Conservation (phyloP, 2,797 vertebrate species). For the Amblyopsis hoosieri region DNA sequence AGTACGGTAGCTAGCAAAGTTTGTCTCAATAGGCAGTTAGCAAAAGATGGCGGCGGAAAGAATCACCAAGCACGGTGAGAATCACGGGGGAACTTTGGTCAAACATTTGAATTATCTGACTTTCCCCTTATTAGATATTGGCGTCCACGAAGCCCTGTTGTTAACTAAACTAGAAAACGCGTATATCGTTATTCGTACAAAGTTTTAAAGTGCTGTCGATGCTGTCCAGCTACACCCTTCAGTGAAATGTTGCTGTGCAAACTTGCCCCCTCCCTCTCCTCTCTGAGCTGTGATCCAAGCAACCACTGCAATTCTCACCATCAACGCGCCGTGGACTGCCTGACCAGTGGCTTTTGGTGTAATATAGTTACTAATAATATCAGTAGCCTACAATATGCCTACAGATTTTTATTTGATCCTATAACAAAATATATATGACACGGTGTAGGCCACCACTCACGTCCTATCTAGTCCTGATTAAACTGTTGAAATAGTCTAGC, state of each 20-base stretch:
- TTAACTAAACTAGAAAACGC: constrained; percentile 4
- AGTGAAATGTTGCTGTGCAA: constrained; percentile 17
- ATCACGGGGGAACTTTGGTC: constrained; percentile 42
- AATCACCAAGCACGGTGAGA: constrained; percentile 65
- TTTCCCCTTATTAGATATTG: not conserved
- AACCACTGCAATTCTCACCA: constrained; percentile 19
- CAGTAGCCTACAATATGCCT: too few species aligned
- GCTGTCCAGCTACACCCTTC: constrained; percentile 38
- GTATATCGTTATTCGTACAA: constrained; percentile 23
- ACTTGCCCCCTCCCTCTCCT: constrained; percentile 16
- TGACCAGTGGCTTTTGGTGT: not conserved
- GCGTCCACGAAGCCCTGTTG: not conserved
- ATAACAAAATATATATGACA: constrained; percentile 1
- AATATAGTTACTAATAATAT: too few species aligned
- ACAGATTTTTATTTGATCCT: not conserved
- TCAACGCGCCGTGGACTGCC: not conserved
- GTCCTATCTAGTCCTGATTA: constrained; percentile 67
- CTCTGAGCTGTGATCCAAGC: constrained; percentile 20
- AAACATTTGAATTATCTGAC: not conserved
- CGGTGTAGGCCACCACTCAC: constrained; percentile 22
- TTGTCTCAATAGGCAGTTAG: constrained; percentile 71
- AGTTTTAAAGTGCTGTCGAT: constrained; percentile 17
- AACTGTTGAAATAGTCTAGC: constrained; percentile 50
- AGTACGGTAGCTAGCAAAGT: constrained; percentile 39
- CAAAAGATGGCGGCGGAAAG: constrained; percentile 81